Conservation (phyloP, 2,113 vertebrate genomes). For the Delphinapterus leucas region DNA sequence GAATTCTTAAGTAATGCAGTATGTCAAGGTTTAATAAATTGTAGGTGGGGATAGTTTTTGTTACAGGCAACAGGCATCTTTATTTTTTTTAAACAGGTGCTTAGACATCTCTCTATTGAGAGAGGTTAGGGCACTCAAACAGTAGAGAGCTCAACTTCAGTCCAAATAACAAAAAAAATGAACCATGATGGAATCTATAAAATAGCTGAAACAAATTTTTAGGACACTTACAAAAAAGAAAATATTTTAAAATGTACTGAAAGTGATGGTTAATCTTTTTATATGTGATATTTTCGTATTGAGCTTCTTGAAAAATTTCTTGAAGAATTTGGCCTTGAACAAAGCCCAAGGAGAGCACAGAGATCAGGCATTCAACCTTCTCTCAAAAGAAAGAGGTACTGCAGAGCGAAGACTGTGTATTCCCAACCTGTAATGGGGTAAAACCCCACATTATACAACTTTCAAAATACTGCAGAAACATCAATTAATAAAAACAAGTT, state of each 20-base stretch:
- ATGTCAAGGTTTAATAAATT: constrained; percentile 85
- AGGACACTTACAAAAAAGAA: neutral
- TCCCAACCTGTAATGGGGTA: neutral
- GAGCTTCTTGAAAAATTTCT: constrained; percentile 28
- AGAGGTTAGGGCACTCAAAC: neutral
- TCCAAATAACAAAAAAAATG: neutral
- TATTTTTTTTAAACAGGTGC: constrained; percentile 63
- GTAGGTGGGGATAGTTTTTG: constrained; percentile 74
- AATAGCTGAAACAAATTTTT: neutral
- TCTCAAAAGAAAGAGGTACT: neutral
- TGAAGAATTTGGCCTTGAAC: neutral
- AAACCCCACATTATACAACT: neutral
- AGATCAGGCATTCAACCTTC: neutral
- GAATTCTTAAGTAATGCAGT: constrained; percentile 86
- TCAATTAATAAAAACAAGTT: neutral
- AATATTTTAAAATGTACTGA: neutral
- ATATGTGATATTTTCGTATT: neutral
- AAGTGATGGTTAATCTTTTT: constrained; percentile 8
- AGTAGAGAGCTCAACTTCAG: neutral
- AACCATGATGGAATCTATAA: constrained; percentile 22
- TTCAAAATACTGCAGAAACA: neutral
- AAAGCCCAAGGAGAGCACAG: neutral
- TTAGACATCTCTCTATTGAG: constrained; percentile 19
- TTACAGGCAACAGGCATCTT: constrained; percentile 42
- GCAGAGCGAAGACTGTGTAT: neutral